These are phyloP conservation scores for Passer domesticus DNA, from an alignment of 2,113 vertebrate species.

Conservation along the genomic window DNA sequence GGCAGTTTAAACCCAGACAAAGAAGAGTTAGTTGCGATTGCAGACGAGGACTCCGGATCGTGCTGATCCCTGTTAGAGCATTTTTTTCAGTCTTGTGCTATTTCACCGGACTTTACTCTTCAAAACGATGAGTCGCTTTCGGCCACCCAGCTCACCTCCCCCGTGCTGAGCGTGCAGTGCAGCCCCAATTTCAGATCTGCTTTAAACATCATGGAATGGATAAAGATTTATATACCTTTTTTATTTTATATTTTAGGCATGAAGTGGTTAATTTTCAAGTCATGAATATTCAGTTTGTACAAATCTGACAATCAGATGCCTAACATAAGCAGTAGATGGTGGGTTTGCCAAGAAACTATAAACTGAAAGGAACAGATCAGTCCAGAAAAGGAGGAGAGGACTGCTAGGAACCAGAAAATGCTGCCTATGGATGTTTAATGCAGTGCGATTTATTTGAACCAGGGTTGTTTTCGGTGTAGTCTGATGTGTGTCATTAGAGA, in stretches of 20 bases:
- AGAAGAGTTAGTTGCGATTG: conserved; percentile 75
- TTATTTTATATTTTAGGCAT: conserved; percentile 41
- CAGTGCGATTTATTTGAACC: conserved; percentile 45
- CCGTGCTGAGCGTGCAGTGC: neutral
- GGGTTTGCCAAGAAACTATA: conserved; percentile 78
- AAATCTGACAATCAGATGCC: conserved; percentile 81
- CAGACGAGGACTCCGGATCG: conserved; percentile 43
- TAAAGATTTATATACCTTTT: neutral
- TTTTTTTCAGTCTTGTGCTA: neutral
- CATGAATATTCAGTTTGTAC: conserved; percentile 79
- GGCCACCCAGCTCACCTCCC: neutral
- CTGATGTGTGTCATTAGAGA: conserved; percentile 46
- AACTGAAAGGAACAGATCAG: conserved; percentile 75
- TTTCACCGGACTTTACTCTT: conserved; percentile 53
- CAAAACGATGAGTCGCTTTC: neutral
- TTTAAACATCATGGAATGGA: neutral
- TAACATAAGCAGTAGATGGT: conserved; percentile 75
- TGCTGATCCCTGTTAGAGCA: neutral
- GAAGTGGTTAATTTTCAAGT: conserved; percentile 76
- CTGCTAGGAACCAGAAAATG: conserved; percentile 32
- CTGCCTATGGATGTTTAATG: conserved; percentile 54
- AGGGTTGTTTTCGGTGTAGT: conserved; percentile 23
- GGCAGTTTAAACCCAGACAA: conserved; percentile 75
- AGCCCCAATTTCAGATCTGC: neutral
- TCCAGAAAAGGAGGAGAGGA: conserved; percentile 71